Percentiles rank a stretch among this genome's conserved stretches.
phyloP scores from a whole-genome alignment of 1,140 invertebrate species.

The Tigriopus japonicus region DNA sequence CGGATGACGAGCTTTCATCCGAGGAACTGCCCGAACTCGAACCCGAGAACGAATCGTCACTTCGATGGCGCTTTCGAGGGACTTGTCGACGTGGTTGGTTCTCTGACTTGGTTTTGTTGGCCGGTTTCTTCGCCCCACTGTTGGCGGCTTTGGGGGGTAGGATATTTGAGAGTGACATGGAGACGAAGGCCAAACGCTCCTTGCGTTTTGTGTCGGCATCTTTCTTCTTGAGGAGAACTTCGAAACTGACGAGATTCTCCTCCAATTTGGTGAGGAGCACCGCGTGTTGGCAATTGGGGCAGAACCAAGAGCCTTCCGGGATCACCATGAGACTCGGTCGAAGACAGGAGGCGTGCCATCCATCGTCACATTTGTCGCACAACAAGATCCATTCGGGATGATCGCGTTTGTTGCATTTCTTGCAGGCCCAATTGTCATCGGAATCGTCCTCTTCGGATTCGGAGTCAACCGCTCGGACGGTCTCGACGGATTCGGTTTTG shows the following conservation, averaged over 20 bases:
- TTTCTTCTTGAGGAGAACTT: slow-evolving; percentile 30
- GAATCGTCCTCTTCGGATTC: slow-evolving; percentile 14
- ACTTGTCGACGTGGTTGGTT: slow-evolving; percentile 10
- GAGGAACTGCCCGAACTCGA: background rate
- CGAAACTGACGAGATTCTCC: slow-evolving; percentile 30
- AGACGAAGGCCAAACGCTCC: slow-evolving; percentile 50
- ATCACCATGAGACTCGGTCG: slow-evolving; percentile 73
- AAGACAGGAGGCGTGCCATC: slow-evolving; percentile 84
- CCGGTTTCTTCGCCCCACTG: slow-evolving; percentile 6
- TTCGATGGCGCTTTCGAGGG: slow-evolving; percentile 5
- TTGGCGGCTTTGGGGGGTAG: slow-evolving; percentile 24
- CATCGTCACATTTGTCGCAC: slow-evolving; percentile 81
- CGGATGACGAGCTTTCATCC: background rate
- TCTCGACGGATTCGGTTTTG: background rate
- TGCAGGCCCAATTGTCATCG: slow-evolving; percentile 39
- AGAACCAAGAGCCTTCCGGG: slow-evolving; percentile 92
- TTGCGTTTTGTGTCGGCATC: slow-evolving; percentile 46
- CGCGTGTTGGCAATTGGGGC: slow-evolving; percentile 78
- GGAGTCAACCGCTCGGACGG: too few species aligned
- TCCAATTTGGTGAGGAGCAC: slow-evolving; percentile 48
- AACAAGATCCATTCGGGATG: slow-evolving; percentile 89
- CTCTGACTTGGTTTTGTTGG: slow-evolving; percentile 17
- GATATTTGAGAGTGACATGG: slow-evolving; percentile 54
- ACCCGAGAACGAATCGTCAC: background rate
- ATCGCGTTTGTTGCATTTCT: slow-evolving; percentile 60